A percentile compares a stretch with the other conserved stretches of the same genome.
phyloP scores from a whole-genome alignment of 2,797 vertebrate species.

The Setipinna tenuifilis region DNA sequence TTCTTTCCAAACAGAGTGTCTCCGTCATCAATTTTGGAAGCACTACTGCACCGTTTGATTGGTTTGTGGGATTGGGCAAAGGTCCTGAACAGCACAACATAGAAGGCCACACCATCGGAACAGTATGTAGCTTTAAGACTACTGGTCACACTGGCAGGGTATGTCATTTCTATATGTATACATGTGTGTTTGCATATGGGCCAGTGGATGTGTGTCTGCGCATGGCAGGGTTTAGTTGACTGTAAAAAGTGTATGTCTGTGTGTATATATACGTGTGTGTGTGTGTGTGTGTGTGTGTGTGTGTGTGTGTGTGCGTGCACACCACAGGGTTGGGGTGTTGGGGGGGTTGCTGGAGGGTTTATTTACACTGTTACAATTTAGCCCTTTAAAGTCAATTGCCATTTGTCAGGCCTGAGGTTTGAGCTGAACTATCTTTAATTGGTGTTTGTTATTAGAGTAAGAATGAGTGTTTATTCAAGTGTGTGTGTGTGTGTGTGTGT shows the following conservation, averaged over 20 bases:
- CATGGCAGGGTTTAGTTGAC: neutral
- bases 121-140: neutral
- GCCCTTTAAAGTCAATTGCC: neutral
- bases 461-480: neutral
- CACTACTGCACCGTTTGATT: neutral
- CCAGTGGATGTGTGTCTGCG: neutral
- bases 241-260: neutral
- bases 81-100: no score
- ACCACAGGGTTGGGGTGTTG: neutral
- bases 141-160: neutral
- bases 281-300: constrained; percentile 14
- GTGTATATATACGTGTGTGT: neutral
- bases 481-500: neutral
- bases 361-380: neutral
- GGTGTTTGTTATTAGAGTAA: neutral
- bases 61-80: neutral
- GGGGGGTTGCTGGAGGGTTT: neutral
- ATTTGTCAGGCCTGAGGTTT: neutral
- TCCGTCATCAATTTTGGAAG: no score
- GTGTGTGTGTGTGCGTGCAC: neutral
- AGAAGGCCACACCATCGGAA: no score
- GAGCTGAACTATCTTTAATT: constrained; percentile 11
- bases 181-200: neutral
- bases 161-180: neutral
- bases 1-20: no score